Percentiles rank a stretch among this genome's conserved stretches.
Evolutionary conservation across 2,888 invertebrate species (phyloP).

Genomic region (Perizoma flavofasciatum): DNA sequence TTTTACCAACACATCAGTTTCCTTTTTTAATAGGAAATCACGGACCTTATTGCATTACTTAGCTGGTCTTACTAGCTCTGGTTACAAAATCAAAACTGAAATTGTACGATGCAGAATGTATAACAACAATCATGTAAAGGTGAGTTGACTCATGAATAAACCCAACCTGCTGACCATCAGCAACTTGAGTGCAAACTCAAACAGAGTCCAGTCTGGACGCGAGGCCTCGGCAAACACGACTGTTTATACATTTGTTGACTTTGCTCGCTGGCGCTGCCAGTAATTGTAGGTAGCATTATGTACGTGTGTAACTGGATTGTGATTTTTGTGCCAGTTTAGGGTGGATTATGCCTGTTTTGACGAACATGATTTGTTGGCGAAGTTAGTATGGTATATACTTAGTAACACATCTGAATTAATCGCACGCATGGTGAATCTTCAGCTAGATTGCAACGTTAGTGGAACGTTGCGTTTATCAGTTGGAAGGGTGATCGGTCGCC

Average conservation of each 20-base stretch:
- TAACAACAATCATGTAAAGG: constrained; percentile 25
- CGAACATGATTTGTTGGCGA: no score
- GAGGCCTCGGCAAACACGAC: constrained; percentile 27
- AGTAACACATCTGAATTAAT: no score
- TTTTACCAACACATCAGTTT: no score
- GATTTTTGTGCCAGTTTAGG: constrained; percentile 15
- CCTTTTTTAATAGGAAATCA: no score
- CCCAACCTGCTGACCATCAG: constrained; percentile 24
- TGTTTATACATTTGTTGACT: constrained; percentile 26
- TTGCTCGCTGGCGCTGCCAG: constrained; percentile 20
- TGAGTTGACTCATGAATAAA: constrained; percentile 29
- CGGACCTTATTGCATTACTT: no score
- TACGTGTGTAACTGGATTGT: constrained; percentile 21
- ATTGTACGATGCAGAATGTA: neutral
- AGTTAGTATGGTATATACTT: no score
- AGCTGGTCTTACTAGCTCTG: no score
- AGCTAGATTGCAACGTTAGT: no score
- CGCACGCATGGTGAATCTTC: no score
- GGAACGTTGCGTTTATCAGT: no score
- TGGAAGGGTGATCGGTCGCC: no score
- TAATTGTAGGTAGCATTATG: constrained; percentile 26
- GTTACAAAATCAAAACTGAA: no score
- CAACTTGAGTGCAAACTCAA: constrained; percentile 33
- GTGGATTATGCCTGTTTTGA: constrained; percentile 5
- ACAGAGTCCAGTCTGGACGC: constrained; percentile 26